Conservation (phyloP, 2,113 vertebrate genomes). For the Actenoides hombroni region DNA sequence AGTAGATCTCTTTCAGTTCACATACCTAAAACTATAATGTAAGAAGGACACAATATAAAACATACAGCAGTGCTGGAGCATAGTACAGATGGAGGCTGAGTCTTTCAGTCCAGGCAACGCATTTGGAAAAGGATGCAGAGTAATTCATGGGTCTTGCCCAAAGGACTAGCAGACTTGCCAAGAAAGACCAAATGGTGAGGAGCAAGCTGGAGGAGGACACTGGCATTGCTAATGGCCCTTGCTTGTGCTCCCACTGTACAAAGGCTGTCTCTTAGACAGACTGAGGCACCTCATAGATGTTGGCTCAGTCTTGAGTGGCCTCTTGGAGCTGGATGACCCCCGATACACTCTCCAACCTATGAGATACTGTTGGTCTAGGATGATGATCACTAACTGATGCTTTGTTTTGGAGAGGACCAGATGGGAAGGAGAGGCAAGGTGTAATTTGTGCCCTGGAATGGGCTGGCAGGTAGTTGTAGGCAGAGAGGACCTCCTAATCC, state of each 20-base stretch:
- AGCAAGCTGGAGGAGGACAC: neutral
- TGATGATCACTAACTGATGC: too few species aligned
- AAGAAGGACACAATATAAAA: neutral
- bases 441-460: neutral
- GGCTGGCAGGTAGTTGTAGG: neutral
- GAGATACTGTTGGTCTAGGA: rapidly evolving
- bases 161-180: neutral
- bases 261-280: neutral
- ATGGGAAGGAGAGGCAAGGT: neutral
- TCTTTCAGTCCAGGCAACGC: neutral
- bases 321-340: neutral
- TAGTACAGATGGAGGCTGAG: neutral
- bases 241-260: neutral
- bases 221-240: neutral
- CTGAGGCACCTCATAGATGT: neutral
- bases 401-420: rapidly evolving
- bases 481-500: neutral
- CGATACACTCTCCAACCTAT: neutral
- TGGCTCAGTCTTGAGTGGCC: neutral
- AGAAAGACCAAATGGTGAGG: neutral
- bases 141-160: neutral
- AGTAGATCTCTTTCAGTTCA: neutral
- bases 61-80: neutral
- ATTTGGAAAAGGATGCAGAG: neutral
- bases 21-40: neutral